These are phyloP conservation scores for Nipponacmea schrenckii DNA, from an alignment of 2,888 invertebrate species.

Conservation along the genomic window DNA sequence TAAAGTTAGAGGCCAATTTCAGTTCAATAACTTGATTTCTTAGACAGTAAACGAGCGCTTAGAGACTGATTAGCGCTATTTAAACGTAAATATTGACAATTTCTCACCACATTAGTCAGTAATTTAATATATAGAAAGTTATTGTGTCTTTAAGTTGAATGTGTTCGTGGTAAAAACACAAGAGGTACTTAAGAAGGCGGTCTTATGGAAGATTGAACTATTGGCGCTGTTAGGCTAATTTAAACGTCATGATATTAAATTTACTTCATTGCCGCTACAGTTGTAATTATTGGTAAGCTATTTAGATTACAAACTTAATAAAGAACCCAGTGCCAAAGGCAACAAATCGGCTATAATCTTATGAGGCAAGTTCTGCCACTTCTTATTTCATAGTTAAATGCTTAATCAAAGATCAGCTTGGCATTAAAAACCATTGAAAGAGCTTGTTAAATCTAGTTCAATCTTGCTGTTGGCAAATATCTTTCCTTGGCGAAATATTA, in stretches of 20 bases:
- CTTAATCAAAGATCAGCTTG: too few relatives aligned
- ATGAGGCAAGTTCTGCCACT: too few relatives aligned
- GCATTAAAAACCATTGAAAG: too few relatives aligned
- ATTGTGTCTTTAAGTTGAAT: slow-evolving; percentile 15
- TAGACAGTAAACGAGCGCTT: slow-evolving; percentile 30
- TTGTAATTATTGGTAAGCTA: slow-evolving; percentile 30
- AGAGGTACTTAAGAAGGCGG: neutral
- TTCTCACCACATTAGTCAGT: slow-evolving; percentile 38
- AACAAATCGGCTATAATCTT: neutral
- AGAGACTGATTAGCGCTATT: slow-evolving; percentile 41
- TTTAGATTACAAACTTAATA: slow-evolving; percentile 25
- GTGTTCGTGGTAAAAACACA: slow-evolving; percentile 15
- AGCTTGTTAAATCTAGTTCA: too few relatives aligned
- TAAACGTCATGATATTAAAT: slow-evolving; percentile 37
- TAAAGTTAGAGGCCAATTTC: slow-evolving; percentile 37
- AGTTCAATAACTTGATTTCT: slow-evolving; percentile 35
- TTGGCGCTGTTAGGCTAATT: slow-evolving; percentile 24
- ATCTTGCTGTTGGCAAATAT: too few relatives aligned
- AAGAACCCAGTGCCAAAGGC: slow-evolving; percentile 16
- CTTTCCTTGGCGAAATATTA: too few relatives aligned
- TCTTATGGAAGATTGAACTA: neutral
- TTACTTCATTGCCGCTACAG: slow-evolving; percentile 30
- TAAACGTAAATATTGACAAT: slow-evolving; percentile 43
- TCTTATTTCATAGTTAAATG: too few relatives aligned
- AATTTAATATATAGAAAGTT: slow-evolving; percentile 35